Base-by-base conservation (phyloP, 2,113 vertebrate species). In the Cyprinus carpio region DNA sequence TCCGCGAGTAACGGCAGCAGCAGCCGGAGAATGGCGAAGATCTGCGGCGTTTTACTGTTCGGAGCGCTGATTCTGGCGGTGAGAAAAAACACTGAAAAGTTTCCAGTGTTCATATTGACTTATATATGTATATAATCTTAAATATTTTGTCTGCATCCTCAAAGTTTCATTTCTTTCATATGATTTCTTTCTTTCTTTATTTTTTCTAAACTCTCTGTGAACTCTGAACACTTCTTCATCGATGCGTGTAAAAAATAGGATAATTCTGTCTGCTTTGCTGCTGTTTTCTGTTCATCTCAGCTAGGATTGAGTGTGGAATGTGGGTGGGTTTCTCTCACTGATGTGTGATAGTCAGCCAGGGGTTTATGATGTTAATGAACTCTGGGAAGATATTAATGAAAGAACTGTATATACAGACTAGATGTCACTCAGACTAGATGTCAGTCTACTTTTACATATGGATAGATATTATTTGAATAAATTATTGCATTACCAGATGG, bases 331-430 rank as follows among this genome's bases (percentile, higher is more conserved):
- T 58, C 11, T 31, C 31, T n/a, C 75, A 60, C 75, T 60, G 18
- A n/a, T 78, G 75, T 78, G 75, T 60, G 54, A 78, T 78, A 15
- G 51, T 60, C 51, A 34, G 49, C 10, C 13, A 56, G 51, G 49
- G 75, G 29, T 49, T 49, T 54, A 58, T 6, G 54, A 56, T 6
- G 23, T 51, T 58, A 23, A 23, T 58, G 2, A 60, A n/a, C 20
- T 9, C 56, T 60, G 56, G 20, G 23, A 60, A 4, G 8, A 58
- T 10, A 23, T 23, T 23, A 58, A 58, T 58, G 18, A 54, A 54
- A 54, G 16, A 49, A 54, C 16, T 54, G 1, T 49, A 49, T 54
- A 43, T 15, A 54, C 18, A 56, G 18, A 7, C 18, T 23, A 58
- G 54, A 58, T 58, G 56, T 3, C 56, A 10, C 56, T 58, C 9